Conservation (phyloP, 2,797 vertebrate genomes). For the Enteromius treurensis region DNA sequence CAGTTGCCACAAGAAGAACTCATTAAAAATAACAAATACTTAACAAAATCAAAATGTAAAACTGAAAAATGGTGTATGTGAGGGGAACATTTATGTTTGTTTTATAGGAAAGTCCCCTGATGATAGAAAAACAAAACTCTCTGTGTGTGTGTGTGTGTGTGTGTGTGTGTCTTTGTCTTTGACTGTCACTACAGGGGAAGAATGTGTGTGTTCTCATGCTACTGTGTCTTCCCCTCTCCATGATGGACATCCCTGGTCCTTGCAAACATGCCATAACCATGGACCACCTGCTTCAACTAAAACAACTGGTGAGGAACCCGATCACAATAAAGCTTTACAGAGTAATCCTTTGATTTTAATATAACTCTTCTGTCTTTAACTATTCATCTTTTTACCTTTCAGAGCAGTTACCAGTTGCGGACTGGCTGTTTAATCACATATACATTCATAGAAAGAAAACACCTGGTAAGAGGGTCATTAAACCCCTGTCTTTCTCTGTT, state of each 20-base stretch:
- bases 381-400: constrained; percentile 40
- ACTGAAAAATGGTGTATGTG: background rate
- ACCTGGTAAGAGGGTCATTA: constrained; percentile 70
- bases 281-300: constrained; percentile 78
- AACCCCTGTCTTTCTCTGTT: background rate
- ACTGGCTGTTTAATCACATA: constrained; percentile 79
- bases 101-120: background rate
- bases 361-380: background rate
- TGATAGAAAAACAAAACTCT: constrained; percentile 11
- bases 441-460: constrained; percentile 77
- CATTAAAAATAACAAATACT: background rate
- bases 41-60: background rate
- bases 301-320: constrained; percentile 72
- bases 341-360: constrained; percentile 12
- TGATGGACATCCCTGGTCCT: constrained; percentile 79
- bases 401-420: constrained; percentile 82
- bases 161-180: constrained; percentile 33
- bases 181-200: constrained; percentile 71
- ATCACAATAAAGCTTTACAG: background rate
- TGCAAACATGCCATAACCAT: constrained; percentile 82
- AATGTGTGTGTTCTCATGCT: constrained; percentile 80
- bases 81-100: background rate
- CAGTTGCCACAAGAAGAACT: background rate
- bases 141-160: too few relatives aligned
- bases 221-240: constrained; percentile 77